phyloP scores from a whole-genome alignment of 2,797 vertebrate species.

The Morus bassanus region DNA sequence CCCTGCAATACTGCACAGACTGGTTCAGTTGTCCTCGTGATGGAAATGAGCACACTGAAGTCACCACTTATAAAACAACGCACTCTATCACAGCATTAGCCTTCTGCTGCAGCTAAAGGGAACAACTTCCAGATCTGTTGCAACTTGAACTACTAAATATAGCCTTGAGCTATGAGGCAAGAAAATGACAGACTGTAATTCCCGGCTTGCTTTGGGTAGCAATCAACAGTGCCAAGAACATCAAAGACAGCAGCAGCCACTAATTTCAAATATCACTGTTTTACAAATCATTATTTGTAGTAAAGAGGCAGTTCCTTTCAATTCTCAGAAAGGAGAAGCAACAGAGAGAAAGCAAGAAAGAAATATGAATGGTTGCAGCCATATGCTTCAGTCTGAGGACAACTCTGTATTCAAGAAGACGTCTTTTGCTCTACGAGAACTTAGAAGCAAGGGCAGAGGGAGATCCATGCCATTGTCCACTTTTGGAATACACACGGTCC shows the following conservation, averaged over 20 bases:
- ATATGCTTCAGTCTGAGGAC: background rate
- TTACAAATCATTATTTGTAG: background rate
- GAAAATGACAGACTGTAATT: conserved; percentile 17
- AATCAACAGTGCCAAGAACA: conserved; percentile 7
- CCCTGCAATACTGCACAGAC: background rate
- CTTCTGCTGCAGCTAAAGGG: conserved; percentile 7
- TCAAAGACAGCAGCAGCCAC: conserved; percentile 20
- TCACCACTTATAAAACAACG: background rate
- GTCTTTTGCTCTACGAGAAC: background rate
- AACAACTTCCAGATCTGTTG: conserved; percentile 44
- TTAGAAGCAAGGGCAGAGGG: background rate
- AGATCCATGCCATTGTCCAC: rapidly evolving
- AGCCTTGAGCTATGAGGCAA: conserved; percentile 57
- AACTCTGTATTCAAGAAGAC: background rate
- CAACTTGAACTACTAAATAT: conserved; percentile 43
- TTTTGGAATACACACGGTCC: rapidly evolving
- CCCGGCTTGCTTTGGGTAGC: conserved; percentile 42
- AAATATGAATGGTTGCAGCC: background rate
- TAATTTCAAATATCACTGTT: background rate
- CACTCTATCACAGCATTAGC: background rate
- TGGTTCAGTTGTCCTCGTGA: background rate
- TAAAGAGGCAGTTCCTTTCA: background rate
- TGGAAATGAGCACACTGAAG: background rate
- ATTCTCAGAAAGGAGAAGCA: background rate
- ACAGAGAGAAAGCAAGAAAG: background rate